Evolutionary conservation across 1,140 invertebrate genomes (phyloP).

Genomic region (Heliconius melpomene): DNA sequence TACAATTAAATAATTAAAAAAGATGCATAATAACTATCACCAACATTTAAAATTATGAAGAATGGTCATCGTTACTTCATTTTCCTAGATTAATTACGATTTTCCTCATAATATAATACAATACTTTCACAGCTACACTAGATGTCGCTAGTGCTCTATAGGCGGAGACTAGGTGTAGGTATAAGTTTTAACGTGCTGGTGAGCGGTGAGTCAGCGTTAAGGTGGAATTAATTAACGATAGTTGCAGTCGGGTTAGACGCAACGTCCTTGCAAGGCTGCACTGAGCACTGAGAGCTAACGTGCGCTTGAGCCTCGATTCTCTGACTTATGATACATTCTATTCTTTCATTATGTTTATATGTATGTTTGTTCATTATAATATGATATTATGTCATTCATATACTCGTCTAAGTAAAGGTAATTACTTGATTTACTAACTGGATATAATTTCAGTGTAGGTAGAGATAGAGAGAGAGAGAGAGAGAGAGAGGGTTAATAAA

Average conservation of each 20-base stretch:
- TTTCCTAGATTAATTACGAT: background rate
- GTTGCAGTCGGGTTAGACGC: slow-evolving; percentile 65
- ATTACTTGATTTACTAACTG: too few relatives aligned
- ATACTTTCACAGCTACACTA: slow-evolving; percentile 21
- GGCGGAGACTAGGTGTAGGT: slow-evolving; percentile 35
- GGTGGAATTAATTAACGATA: slow-evolving; percentile 75
- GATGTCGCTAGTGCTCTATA: slow-evolving; percentile 42
- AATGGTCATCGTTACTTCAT: background rate
- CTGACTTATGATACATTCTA: slow-evolving; percentile 14
- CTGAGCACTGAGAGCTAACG: slow-evolving; percentile 30
- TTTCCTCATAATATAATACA: background rate
- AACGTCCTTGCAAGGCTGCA: slow-evolving; percentile 77
- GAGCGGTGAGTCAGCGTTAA: slow-evolving; percentile 69
- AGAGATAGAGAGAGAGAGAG: too few relatives aligned
- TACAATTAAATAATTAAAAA: too few relatives aligned
- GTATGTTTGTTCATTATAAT: background rate
- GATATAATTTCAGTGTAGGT: too few relatives aligned
- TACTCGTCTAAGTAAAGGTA: background rate
- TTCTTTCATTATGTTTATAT: background rate
- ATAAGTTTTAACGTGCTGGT: slow-evolving; percentile 42
- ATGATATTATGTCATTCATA: background rate
- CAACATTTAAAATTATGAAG: background rate
- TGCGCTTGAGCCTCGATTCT: slow-evolving; percentile 22
- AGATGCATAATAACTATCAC: too few relatives aligned
- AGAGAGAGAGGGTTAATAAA: too few relatives aligned